Base-by-base conservation (phyloP, 2,113 vertebrate genomes). In the Anolis sagrei region DNA sequence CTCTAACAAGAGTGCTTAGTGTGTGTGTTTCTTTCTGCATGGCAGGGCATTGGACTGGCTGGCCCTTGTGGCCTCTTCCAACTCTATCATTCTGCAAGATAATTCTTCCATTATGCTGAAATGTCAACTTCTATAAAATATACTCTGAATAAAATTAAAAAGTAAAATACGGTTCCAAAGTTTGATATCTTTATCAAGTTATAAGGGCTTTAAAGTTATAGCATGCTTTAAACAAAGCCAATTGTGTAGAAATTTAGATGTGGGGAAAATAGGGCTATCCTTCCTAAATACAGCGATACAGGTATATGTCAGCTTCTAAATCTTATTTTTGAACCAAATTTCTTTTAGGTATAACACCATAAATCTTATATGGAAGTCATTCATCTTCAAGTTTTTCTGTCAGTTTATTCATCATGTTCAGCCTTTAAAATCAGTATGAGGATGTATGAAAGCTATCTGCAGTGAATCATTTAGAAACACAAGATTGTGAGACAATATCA, bases 301-400 rank as follows among this genome's bases (percentile, higher is more conserved):
- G 83, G 74, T 54, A 19, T 49, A 36, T 84, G n/a, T 76, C 74
- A 76, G 44, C n/a, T 76, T 68, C 74, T 84, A 66, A 69, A 77
- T 68, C 44, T 84, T 76, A 29, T 51, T 77, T 69, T 61, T 34
- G 23, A 68, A 68, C 1, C 76, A 39, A 68, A 68, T 84, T 84
- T 34, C 29, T 68, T 84, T 84, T 76, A 51, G 23, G 23, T 48
- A 66, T 14, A 84, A 68, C 62, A 34, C 61, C 51, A 84, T 76
- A 68, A 69, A 36, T 84, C 82, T 76, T 76, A 84, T 54, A 23
- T 51, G n/a, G 76, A 84, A 66, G 74, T 44, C 44, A 36, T 76
- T 76, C 7, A 51, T 84, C 73, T 82, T 70, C 58, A 79, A 3
- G 32, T 19, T 79, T 48, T 32, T 25, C 49, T 58, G 16, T 21